Evolutionary conservation across 2,113 vertebrate genomes (phyloP), one percentile per base, ranked within the genome.

Genomic region (Atractosteus spatula): DNA sequence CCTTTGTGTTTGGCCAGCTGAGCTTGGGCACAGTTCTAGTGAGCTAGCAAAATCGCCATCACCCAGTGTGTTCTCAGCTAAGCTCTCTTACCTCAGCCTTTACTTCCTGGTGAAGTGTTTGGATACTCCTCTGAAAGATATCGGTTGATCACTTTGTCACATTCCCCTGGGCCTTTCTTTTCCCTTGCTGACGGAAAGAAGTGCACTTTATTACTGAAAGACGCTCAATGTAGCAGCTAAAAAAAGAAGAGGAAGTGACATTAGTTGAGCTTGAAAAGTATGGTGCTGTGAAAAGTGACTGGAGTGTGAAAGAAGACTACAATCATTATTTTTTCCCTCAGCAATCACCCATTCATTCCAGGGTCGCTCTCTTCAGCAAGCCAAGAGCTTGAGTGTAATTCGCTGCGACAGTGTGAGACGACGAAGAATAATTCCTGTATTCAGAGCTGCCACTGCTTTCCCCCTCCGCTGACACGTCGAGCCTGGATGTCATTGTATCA

Each of bases 381-480:
- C 88, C 80, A 76, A 82, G 71, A 81, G 83, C 89, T 91, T 94
- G 95, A 95, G 87, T 75, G 69, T 95, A 94, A 96, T 92, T 88
- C 76, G 85, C 84, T 77, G 86, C 80, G 94, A 95, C 93, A 94
- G 89, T 87, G 91, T 89, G 92, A 94, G 92, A 94, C 79, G 88
- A 91, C 90, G 91, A 94, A 93, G 88, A 94, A 95, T 91, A 92
- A 93, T 92, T 92, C 91, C 88, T 91, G 88, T 85, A 88, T 94
- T 94, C 88, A 91, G 84, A 88, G 87, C 83, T 79, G 83, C 86
- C 78, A 83, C 86, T 54, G 83, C 89, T 84, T 79, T 65, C 81
- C 72, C 83, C 77, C 78, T 85, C 78, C 66, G 69, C 78, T 78
- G 88, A 93, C 91, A 91, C 91, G 81, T 91, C 89, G 87, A 89